A percentile compares a stretch with the other conserved stretches of the same genome.
phyloP scores from a whole-genome alignment of 2,113 vertebrate genomes.

The Sturnira hondurensis region DNA sequence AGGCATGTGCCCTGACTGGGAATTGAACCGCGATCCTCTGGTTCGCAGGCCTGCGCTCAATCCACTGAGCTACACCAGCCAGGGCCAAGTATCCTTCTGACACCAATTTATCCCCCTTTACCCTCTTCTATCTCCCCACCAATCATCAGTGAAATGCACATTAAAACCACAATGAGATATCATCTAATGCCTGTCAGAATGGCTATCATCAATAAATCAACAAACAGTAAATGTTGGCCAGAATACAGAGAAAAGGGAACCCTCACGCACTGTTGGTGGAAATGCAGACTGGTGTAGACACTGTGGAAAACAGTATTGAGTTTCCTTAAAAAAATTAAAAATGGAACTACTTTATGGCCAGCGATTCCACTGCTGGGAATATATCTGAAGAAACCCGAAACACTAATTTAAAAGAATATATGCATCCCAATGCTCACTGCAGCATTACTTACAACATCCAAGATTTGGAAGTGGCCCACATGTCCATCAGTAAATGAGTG shows the following conservation, averaged over 20 bases:
- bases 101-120: no score
- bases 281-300: not conserved
- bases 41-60: no score
- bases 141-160: not conserved
- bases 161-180: not conserved
- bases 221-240: not conserved
- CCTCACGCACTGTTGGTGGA: not conserved
- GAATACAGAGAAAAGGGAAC: not conserved
- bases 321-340: not conserved
- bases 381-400: not conserved
- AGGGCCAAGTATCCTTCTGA: no score
- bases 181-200: not conserved
- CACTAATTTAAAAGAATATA: not conserved
- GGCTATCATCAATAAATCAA: not conserved
- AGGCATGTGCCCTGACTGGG: no score
- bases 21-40: no score
- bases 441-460: no score
- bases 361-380: not conserved
- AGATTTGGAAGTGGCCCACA: no score
- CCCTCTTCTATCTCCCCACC: no score
- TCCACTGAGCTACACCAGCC: no score
- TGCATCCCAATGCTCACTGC: no score
- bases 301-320: not conserved
- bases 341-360: not conserved
- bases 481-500: no score